Evolutionary conservation across 2,797 vertebrate genomes (phyloP).

Genomic region (Centropyge bicolor): DNA sequence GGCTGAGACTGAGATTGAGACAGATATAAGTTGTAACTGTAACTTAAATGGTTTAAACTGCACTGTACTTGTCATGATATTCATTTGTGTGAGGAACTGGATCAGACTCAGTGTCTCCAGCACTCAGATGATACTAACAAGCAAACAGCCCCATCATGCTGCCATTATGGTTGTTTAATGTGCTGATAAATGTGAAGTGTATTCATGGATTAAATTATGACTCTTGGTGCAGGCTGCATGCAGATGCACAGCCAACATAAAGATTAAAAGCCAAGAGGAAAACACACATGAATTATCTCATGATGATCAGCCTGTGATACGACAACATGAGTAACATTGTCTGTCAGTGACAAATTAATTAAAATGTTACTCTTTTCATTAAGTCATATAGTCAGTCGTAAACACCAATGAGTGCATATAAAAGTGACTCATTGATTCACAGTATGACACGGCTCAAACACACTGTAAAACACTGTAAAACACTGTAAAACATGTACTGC

Average conservation of each 20-base stretch:
- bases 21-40: neutral
- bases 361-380: conserved; percentile 42
- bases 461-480: too few relatives aligned
- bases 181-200: conserved; percentile 5
- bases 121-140: conserved; percentile 26
- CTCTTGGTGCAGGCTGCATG: conserved; percentile 5
- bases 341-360: conserved; percentile 37
- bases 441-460: conserved; percentile 21
- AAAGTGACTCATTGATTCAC: conserved; percentile 41
- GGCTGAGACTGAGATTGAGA: too few relatives aligned
- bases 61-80: neutral
- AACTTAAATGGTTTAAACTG: neutral
- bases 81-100: neutral
- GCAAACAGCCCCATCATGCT: conserved; percentile 14
- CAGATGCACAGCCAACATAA: conserved; percentile 16
- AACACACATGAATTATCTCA: conserved; percentile 35
- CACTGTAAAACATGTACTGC: conserved; percentile 7
- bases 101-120: neutral
- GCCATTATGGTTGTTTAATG: conserved; percentile 38
- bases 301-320: conserved; percentile 22
- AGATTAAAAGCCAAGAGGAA: conserved; percentile 24
- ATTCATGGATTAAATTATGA: conserved; percentile 28
- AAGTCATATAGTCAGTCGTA: conserved; percentile 11
- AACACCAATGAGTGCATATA: conserved; percentile 23
- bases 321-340: conserved; percentile 40